Percentiles rank a stretch among this genome's conserved stretches.
These are phyloP conservation scores for Psophia crepitans DNA, from an alignment of 2,113 vertebrate genomes.

Conservation along the genomic window DNA sequence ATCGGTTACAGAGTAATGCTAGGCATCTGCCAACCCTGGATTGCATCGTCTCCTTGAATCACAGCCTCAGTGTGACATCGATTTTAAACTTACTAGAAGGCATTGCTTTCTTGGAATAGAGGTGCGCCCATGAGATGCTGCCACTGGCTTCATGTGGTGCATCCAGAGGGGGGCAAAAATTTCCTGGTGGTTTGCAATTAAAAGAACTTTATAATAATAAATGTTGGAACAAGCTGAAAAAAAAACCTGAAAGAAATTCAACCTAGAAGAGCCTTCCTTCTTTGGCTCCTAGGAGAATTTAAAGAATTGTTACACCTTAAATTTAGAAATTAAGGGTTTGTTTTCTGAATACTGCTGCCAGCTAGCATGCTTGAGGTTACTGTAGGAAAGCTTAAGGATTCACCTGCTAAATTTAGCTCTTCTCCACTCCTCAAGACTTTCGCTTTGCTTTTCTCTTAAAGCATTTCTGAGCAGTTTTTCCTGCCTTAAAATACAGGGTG, in stretches of 20 bases:
- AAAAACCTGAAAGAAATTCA: not conserved
- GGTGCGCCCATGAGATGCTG: not conserved
- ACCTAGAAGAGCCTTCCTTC: not conserved
- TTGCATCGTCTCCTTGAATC: not conserved
- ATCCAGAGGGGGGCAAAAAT: not conserved
- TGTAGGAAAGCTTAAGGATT: not conserved
- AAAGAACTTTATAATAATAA: not conserved
- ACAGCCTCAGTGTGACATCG: not conserved
- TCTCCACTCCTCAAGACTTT: not conserved
- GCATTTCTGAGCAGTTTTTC: not conserved
- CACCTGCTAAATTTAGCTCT: conserved; percentile 13
- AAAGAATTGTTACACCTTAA: not conserved
- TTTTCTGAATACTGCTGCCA: not conserved
- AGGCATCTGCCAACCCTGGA: not conserved
- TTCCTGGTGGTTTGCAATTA: not conserved
- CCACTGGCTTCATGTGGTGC: not conserved
- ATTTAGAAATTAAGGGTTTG: not conserved
- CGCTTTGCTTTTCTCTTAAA: not conserved
- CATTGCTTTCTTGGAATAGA: not conserved
- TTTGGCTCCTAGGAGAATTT: not conserved
- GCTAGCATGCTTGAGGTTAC: not conserved
- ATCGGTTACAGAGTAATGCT: not conserved
- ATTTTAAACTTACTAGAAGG: not conserved
- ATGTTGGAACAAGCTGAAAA: not conserved
- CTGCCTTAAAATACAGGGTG: not conserved